Evolutionary conservation across 2,113 vertebrate genomes (phyloP).

Genomic region (Sarotherodon lohbergeri): DNA sequence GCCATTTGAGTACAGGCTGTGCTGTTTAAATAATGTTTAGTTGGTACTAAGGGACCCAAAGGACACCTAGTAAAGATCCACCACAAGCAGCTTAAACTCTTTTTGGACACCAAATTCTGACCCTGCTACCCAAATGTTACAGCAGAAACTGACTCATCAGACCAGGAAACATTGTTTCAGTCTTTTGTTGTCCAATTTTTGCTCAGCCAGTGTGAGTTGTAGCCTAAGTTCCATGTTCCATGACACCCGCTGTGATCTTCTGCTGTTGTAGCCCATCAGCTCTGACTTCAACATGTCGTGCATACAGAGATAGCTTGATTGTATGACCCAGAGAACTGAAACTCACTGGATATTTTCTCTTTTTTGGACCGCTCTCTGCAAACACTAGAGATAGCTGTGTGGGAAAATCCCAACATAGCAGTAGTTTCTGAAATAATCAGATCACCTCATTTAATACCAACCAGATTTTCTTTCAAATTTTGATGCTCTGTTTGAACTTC

Average conservation of each 20-base stretch:
- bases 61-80: background rate
- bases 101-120: background rate
- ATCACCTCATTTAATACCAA: background rate
- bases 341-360: background rate
- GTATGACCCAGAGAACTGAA: background rate
- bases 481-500: background rate
- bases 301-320: background rate
- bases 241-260: background rate
- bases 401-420: background rate
- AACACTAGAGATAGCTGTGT: background rate
- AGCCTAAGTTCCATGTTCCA: background rate
- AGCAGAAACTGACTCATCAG: background rate
- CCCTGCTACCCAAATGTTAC: background rate
- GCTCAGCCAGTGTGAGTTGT: background rate
- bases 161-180: background rate
- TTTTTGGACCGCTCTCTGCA: background rate
- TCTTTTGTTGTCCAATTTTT: background rate
- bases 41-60: background rate
- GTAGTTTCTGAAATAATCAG: background rate
- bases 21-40: background rate
- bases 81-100: background rate
- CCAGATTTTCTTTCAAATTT: background rate
- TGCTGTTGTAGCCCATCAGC: background rate
- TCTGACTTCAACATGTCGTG: background rate
- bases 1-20: background rate